Evolutionary conservation across 1,140 invertebrate genomes (phyloP).

Genomic region (Carposina sasakii): DNA sequence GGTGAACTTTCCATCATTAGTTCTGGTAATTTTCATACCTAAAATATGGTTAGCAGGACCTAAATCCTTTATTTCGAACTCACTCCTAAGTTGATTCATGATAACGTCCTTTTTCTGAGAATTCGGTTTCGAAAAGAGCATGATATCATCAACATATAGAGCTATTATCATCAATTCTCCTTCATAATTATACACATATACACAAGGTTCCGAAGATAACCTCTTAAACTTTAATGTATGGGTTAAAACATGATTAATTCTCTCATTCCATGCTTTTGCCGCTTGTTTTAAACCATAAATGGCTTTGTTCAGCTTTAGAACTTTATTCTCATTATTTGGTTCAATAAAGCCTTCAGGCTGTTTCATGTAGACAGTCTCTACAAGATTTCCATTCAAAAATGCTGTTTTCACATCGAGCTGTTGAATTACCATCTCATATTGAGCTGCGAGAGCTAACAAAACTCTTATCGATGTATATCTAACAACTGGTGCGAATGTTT

Average conservation of each 20-base stretch:
- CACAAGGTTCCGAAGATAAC: conserved; percentile 4
- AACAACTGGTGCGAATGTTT: too few relatives aligned
- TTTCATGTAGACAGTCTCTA: conserved; percentile 46
- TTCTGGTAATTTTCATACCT: not conserved
- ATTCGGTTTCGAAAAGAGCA: not conserved
- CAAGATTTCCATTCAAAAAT: conserved; percentile 43
- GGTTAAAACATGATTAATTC: not conserved
- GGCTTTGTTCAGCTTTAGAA: not conserved
- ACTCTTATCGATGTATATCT: too few relatives aligned
- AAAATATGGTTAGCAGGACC: not conserved
- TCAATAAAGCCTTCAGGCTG: not conserved
- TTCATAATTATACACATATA: conserved; percentile 1
- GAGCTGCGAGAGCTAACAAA: too few relatives aligned
- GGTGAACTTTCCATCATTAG: not conserved
- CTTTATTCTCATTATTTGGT: conserved; percentile 3
- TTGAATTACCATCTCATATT: too few relatives aligned
- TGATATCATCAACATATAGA: not conserved
- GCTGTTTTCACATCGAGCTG: conserved; percentile 58
- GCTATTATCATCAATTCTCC: not conserved
- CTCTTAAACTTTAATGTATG: conserved; percentile 1
- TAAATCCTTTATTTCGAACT: not conserved
- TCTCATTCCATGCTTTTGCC: not conserved
- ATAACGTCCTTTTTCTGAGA: not conserved
- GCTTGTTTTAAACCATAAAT: not conserved
- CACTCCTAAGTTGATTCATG: not conserved